Evolutionary conservation across 2,113 vertebrate species (phyloP).

Genomic region (Euleptes europaea): DNA sequence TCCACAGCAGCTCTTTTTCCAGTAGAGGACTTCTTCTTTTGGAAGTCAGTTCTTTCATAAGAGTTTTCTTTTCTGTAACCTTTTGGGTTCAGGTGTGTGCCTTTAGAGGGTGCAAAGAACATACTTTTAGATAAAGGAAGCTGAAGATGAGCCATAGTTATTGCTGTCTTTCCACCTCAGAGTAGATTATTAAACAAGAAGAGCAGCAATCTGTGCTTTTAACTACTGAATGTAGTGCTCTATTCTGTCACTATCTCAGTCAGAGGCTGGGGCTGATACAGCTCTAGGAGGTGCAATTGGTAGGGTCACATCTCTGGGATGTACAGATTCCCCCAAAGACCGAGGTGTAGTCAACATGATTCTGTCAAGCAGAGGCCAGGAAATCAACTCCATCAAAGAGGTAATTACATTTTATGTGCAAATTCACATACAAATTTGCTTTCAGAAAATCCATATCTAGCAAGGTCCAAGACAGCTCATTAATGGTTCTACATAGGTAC

Average conservation of each 20-base stretch:
- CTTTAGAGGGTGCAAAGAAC: not conserved
- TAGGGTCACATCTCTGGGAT: not conserved
- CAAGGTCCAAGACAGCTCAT: too few relatives aligned
- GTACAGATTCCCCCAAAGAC: not conserved
- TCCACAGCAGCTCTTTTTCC: not conserved
- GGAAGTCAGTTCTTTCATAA: not conserved
- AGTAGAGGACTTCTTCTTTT: not conserved
- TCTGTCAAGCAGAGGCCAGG: not conserved
- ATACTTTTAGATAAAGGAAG: not conserved
- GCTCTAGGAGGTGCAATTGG: not conserved
- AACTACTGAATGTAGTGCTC: not conserved
- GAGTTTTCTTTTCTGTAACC: not conserved
- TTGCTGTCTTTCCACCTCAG: not conserved
- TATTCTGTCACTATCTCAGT: not conserved
- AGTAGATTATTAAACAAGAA: not conserved
- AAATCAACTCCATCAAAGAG: not conserved
- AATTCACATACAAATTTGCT: too few relatives aligned
- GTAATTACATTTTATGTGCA: too few relatives aligned
- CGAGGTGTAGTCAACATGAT: not conserved
- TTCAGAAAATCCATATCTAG: too few relatives aligned
- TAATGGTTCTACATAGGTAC: too few relatives aligned
- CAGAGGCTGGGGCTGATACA: not conserved
- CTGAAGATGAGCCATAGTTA: not conserved
- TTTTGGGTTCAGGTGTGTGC: not conserved
- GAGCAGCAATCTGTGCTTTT: not conserved